Percentiles rank a stretch among this genome's conserved stretches.
Evolutionary conservation across 1,140 invertebrate genomes (phyloP).

Genomic region (Chironomus striatipennis): DNA sequence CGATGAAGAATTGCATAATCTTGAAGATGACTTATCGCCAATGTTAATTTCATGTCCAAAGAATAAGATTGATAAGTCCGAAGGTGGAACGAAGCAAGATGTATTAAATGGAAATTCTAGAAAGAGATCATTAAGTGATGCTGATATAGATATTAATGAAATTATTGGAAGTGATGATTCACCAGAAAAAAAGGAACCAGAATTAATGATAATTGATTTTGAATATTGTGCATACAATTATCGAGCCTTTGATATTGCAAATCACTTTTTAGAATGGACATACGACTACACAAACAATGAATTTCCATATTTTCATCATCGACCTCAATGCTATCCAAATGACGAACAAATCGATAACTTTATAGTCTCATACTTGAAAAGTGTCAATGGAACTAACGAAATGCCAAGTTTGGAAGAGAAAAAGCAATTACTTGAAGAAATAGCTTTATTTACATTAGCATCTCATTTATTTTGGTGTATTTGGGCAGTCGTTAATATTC

Average conservation of each 20-base stretch:
- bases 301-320: constrained; percentile 68
- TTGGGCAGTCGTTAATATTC: constrained; percentile 83
- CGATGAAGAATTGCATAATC: constrained; percentile 22
- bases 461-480: constrained; percentile 91
- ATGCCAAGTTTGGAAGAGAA: constrained; percentile 44
- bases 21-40: not conserved
- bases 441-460: constrained; percentile 71
- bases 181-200: constrained; percentile 47
- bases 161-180: constrained; percentile 35
- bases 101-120: constrained; percentile 24
- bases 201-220: constrained; percentile 79
- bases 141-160: constrained; percentile 17
- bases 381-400: constrained; percentile 30
- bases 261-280: constrained; percentile 93
- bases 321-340: constrained; percentile 58
- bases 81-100: not conserved
- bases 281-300: constrained; percentile 78
- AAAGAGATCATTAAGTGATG: constrained; percentile 17
- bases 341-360: constrained; percentile 65
- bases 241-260: constrained; percentile 89
- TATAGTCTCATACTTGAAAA: constrained; percentile 32
- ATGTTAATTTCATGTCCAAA: constrained; percentile 21
- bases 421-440: constrained; percentile 60
- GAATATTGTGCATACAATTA: constrained; percentile 94
- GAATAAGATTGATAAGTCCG: not conserved